phyloP scores from a whole-genome alignment of 2,888 invertebrate genomes.

The Epistrophella euchroma region DNA sequence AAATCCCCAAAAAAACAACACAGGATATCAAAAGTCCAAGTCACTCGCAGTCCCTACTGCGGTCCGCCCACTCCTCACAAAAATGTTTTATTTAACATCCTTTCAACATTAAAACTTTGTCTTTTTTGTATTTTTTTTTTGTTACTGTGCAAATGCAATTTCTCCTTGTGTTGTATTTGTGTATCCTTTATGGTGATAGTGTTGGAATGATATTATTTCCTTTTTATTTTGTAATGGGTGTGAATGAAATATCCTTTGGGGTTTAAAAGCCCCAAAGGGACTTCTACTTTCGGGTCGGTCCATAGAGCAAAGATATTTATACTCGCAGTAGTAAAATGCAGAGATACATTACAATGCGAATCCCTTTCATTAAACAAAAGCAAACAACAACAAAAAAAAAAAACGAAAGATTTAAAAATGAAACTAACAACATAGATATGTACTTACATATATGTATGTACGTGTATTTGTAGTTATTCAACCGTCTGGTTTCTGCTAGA shows the following conservation, averaged over 20 bases:
- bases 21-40: constrained; percentile 44
- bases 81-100: constrained; percentile 69
- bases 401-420: constrained; percentile 6
- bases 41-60: not conserved
- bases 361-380: constrained; percentile 39
- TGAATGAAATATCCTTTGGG: constrained; percentile 48
- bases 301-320: constrained; percentile 40
- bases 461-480: too few species aligned
- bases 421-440: constrained; percentile 13
- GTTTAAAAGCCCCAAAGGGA: constrained; percentile 60
- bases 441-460: too few species aligned
- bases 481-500: constrained; percentile 36
- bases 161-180: constrained; percentile 8
- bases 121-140: constrained; percentile 7
- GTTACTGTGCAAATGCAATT: constrained; percentile 5
- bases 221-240: constrained; percentile 40
- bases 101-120: constrained; percentile 58
- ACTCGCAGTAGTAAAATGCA: constrained; percentile 21
- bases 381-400: not conserved
- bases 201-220: constrained; percentile 61
- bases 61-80: not conserved
- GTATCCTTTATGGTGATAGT: constrained; percentile 43
- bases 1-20: constrained; percentile 2
- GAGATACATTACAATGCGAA: constrained; percentile 54
- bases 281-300: constrained; percentile 53